Evolutionary conservation across 1,140 invertebrate genomes (phyloP).

Genomic region (Dufourea novaeangliae): DNA sequence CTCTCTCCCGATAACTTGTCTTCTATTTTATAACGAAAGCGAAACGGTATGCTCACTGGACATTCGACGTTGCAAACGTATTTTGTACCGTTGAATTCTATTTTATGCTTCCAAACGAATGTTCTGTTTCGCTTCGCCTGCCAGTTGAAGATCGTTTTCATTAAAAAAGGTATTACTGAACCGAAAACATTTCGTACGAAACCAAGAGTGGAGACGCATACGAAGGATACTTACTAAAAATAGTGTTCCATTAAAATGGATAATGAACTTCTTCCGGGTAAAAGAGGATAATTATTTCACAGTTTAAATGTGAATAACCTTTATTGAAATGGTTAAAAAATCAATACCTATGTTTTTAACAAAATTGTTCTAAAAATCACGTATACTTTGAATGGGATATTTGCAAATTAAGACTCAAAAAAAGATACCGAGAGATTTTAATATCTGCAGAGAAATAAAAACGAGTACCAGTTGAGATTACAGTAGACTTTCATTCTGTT

Average conservation of each 20-base stretch:
- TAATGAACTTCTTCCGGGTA: conserved; percentile 45
- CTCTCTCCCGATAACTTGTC: conserved; percentile 64
- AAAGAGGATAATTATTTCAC: conserved; percentile 40
- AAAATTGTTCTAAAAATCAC: neutral
- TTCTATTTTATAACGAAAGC: conserved; percentile 66
- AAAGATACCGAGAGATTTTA: neutral
- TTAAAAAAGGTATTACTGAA: neutral
- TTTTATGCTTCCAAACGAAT: conserved; percentile 62
- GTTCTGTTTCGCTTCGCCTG: conserved; percentile 58
- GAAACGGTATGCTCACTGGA: conserved; percentile 55
- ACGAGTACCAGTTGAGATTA: neutral
- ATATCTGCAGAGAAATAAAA: neutral
- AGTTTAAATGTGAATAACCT: conserved; percentile 10
- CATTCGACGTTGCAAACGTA: conserved; percentile 25
- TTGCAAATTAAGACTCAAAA: neutral
- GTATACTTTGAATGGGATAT: neutral
- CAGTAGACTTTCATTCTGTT: neutral
- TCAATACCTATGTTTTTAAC: neutral
- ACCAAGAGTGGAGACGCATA: conserved; percentile 9
- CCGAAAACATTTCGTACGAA: conserved; percentile 22
- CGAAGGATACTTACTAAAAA: conserved; percentile 7
- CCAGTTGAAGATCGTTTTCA: conserved; percentile 37
- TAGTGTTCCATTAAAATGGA: conserved; percentile 17
- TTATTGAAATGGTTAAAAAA: neutral
- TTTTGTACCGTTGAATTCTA: conserved; percentile 28